Conservation (phyloP, 1,140 invertebrate species). For the Aculops lycopersici region DNA sequence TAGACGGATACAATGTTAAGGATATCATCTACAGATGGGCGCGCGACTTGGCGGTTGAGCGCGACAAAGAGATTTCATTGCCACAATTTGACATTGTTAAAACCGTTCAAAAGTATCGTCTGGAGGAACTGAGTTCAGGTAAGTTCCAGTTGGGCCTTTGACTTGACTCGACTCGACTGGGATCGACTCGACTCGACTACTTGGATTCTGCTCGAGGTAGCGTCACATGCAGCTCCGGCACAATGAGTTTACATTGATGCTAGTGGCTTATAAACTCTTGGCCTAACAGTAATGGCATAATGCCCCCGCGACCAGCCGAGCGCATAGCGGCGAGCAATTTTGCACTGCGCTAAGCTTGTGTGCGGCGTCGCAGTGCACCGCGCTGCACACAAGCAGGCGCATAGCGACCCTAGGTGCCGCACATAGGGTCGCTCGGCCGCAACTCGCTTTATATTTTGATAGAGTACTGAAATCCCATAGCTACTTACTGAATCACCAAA, state of each 20-base stretch:
- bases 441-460: background rate
- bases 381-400: no score
- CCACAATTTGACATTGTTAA: conserved; percentile 68
- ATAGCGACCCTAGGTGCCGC: background rate
- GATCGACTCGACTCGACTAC: no score
- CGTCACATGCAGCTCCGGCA: no score
- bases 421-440: background rate
- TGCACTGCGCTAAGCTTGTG: no score
- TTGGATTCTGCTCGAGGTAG: no score
- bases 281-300: no score
- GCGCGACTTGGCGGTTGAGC: conserved; percentile 15
- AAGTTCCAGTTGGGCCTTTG: conserved; percentile 8
- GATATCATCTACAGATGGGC: conserved; percentile 82
- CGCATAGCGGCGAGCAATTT: background rate
- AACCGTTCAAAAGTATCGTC: conserved; percentile 55
- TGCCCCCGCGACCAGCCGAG: background rate
- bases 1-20: conserved; percentile 22
- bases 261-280: no score
- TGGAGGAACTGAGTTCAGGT: conserved; percentile 76
- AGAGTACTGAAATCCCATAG: background rate
- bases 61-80: conserved; percentile 18
- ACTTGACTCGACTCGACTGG: no score
- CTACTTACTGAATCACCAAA: background rate
- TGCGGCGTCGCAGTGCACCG: no score
- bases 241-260: no score